These are phyloP conservation scores for Schlechtendalia chinensis DNA, from an alignment of 1,140 invertebrate species.

Conservation along the genomic window DNA sequence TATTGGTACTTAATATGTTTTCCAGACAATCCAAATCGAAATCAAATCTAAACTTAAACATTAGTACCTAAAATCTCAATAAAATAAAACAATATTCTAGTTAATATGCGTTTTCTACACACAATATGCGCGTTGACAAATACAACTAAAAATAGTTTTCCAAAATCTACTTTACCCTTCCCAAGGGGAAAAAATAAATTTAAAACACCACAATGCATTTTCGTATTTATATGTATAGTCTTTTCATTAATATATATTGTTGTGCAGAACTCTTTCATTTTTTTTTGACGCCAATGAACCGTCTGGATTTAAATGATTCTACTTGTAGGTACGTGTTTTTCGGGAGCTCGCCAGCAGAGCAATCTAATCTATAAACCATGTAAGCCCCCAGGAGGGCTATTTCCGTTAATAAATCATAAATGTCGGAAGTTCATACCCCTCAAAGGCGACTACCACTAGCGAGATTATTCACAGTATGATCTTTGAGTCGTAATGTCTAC, in stretches of 20 bases:
- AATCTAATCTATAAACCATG: conserved; percentile 43
- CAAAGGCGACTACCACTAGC: conserved; percentile 10
- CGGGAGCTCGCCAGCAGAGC: neutral
- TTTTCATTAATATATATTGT: neutral
- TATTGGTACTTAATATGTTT: no score
- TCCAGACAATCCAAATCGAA: no score
- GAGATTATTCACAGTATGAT: conserved; percentile 48
- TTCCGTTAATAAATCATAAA: conserved; percentile 46
- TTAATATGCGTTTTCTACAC: no score
- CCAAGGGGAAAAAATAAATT: no score
- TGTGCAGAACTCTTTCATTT: conserved; percentile 3
- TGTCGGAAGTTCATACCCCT: conserved; percentile 14
- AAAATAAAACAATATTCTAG: no score
- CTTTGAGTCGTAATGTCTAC: conserved; percentile 49
- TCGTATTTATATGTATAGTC: neutral
- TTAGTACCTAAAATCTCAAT: no score
- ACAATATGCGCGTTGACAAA: no score
- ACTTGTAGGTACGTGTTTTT: conserved; percentile 22
- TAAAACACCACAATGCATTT: neutral
- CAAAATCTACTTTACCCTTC: neutral
- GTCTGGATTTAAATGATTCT: conserved; percentile 45
- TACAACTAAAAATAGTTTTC: neutral
- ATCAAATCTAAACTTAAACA: no score
- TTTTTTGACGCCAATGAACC: conserved; percentile 40
- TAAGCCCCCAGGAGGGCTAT: neutral